Percentiles rank a stretch among this genome's conserved stretches.
phyloP scores from a whole-genome alignment of 2,888 invertebrate species.

The Nomada fabriciana region DNA sequence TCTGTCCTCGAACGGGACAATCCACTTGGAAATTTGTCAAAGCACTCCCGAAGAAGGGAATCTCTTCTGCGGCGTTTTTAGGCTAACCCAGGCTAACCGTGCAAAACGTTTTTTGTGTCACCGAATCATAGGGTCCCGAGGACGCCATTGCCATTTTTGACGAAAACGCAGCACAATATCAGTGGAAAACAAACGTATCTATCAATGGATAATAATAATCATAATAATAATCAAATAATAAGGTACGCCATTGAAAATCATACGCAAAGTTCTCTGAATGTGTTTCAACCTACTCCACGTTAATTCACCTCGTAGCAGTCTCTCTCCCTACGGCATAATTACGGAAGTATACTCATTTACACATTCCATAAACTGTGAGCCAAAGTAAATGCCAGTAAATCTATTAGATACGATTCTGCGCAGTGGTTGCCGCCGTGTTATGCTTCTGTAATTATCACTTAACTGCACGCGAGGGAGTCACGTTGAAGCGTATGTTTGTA shows the following conservation, averaged over 20 bases:
- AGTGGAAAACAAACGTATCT: no score
- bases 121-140: no score
- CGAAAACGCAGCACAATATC: no score
- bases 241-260: constrained; percentile 6
- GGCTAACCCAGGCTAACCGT: no score
- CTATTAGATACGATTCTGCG: neutral
- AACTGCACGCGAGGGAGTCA: neutral
- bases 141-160: no score
- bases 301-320: neutral
- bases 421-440: neutral
- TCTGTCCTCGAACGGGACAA: neutral
- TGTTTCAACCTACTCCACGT: neutral
- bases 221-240: neutral
- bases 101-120: no score
- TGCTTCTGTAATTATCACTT: constrained; percentile 8
- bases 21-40: constrained; percentile 6
- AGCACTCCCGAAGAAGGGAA: neutral
- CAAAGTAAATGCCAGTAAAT: constrained; percentile 31
- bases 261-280: neutral
- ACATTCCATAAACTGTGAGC: constrained; percentile 6
- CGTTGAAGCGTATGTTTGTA: neutral
- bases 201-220: no score
- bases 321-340: constrained; percentile 34
- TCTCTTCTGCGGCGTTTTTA: neutral
- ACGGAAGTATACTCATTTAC: constrained; percentile 43